Conservation (phyloP, 2,113 vertebrate genomes). For the Choloepus hoffmanni region DNA sequence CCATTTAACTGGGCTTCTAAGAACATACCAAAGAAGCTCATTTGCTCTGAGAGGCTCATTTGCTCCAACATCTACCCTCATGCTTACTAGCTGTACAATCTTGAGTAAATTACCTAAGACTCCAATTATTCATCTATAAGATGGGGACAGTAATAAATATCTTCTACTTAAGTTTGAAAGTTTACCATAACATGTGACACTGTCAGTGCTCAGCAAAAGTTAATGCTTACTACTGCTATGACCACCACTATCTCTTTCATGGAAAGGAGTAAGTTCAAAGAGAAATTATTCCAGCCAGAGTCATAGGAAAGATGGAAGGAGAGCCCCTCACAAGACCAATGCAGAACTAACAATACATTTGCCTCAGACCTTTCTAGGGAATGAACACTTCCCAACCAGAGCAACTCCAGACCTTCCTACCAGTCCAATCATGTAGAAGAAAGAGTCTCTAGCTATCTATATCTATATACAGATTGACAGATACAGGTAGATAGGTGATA, state of each 20-base stretch:
- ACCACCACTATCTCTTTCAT: not conserved
- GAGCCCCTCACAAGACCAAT: not conserved
- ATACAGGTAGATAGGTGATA: too few relatives aligned
- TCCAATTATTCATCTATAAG: not conserved
- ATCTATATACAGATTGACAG: too few relatives aligned
- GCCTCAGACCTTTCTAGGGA: not conserved
- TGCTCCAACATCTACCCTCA: not conserved
- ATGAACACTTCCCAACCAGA: not conserved
- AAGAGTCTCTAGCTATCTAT: not conserved
- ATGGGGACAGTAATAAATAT: not conserved
- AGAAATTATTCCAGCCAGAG: not conserved
- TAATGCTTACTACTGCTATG: not conserved
- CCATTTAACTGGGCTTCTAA: not conserved
- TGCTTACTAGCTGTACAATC: not conserved
- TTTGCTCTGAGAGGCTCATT: not conserved
- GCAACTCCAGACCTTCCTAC: not conserved
- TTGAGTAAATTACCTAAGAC: not conserved
- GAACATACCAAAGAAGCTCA: not conserved
- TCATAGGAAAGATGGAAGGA: not conserved
- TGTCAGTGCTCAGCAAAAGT: not conserved
- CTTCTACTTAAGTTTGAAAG: not conserved
- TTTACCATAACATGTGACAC: not conserved
- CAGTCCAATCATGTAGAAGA: not conserved
- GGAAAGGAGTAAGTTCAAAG: not conserved
- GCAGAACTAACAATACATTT: not conserved